Evolutionary conservation across 2,113 vertebrate genomes (phyloP).

Genomic region (Gavia stellata): DNA sequence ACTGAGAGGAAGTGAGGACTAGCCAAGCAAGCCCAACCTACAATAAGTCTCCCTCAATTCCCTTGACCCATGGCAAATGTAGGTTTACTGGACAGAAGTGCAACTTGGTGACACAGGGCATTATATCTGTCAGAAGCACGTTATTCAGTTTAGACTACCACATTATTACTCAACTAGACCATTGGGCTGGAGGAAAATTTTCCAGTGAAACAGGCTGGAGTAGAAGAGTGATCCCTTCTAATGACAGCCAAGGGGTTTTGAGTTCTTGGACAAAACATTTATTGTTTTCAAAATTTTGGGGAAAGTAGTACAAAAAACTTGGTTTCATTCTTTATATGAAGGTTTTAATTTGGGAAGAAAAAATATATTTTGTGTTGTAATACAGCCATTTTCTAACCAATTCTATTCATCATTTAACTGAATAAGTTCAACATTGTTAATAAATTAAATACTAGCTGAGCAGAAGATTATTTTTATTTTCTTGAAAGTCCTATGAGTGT

Average conservation of each 20-base stretch:
- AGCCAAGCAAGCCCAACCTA: not conserved
- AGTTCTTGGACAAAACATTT: not conserved
- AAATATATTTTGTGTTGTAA: not conserved
- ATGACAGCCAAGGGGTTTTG: not conserved
- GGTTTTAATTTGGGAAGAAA: not conserved
- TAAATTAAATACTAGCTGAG: not conserved
- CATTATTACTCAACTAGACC: not conserved
- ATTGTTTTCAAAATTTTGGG: not conserved
- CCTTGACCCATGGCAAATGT: not conserved
- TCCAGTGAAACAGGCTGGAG: not conserved
- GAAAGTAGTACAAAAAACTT: not conserved
- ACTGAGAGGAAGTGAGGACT: not conserved
- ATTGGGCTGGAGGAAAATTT: not conserved
- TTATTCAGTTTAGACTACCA: not conserved
- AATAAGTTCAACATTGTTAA: not conserved
- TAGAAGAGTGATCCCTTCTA: not conserved
- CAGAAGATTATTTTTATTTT: not conserved
- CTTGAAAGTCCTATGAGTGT: not conserved
- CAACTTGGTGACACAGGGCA: not conserved
- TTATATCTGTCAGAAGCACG: not conserved
- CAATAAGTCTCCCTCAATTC: not conserved
- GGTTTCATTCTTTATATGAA: not conserved
- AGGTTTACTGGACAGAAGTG: not conserved
- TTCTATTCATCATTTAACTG: not conserved
- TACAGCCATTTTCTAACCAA: not conserved